These are phyloP conservation scores for Siphamia tubifer DNA, from an alignment of 2,113 vertebrate genomes.

Conservation along the genomic window DNA sequence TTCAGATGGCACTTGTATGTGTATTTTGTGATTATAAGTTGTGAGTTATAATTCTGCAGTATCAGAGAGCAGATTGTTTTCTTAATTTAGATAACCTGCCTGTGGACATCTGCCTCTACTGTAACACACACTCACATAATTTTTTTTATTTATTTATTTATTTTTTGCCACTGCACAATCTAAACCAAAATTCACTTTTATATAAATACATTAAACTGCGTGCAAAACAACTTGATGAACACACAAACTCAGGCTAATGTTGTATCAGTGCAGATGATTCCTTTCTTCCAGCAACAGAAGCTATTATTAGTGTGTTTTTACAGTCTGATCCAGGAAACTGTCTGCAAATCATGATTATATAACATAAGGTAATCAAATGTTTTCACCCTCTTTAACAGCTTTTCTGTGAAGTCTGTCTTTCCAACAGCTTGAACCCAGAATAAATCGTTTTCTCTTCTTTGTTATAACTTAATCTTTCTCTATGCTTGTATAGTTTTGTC, in stretches of 20 bases:
- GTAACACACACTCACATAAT: background rate
- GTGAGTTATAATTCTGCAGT: slow-evolving; percentile 41
- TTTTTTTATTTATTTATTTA: too few species aligned
- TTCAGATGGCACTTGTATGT: background rate
- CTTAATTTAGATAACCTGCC: slow-evolving; percentile 13
- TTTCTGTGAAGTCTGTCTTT: background rate
- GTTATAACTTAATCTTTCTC: background rate
- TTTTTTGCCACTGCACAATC: too few species aligned
- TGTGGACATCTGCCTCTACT: background rate
- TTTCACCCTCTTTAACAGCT: background rate
- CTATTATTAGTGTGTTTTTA: background rate
- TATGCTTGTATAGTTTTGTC: background rate
- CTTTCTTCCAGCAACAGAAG: background rate
- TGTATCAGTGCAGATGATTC: background rate
- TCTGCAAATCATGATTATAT: background rate
- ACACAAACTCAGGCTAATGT: background rate
- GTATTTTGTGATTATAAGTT: background rate
- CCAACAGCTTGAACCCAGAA: background rate
- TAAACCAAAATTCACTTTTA: too few species aligned
- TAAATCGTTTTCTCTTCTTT: background rate
- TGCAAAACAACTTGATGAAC: background rate
- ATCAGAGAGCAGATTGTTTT: slow-evolving; percentile 64
- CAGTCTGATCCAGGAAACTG: background rate
- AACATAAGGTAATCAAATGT: background rate
- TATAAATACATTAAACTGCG: background rate